These are phyloP conservation scores for Lottia scabra DNA, from an alignment of 2,888 invertebrate genomes.

Conservation along the genomic window DNA sequence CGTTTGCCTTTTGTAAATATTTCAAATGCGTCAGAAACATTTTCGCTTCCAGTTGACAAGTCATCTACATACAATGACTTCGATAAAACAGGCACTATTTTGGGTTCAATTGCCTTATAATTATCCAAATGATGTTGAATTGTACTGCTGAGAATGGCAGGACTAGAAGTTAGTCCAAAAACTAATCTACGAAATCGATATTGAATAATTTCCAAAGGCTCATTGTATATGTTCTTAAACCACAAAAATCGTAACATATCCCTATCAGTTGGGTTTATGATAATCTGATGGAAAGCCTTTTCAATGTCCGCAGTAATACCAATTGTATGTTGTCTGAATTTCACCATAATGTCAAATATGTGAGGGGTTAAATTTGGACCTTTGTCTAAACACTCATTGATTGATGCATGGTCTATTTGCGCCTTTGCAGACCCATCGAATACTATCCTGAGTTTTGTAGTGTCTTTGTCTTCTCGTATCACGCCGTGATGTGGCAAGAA, in stretches of 20 bases:
- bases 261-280: neutral
- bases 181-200: conserved; percentile 1
- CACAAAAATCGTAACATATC: neutral
- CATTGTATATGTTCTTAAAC: neutral
- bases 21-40: no score
- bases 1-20: neutral
- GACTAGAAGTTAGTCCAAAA: conserved; percentile 3
- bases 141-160: neutral
- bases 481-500: conserved; percentile 5
- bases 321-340: neutral
- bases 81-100: neutral
- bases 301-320: conserved; percentile 6
- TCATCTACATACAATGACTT: conserved; percentile 7
- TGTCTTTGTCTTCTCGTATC: neutral
- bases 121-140: neutral
- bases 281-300: conserved; percentile 11
- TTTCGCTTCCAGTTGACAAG: neutral
- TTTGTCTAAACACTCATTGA: conserved; percentile 4
- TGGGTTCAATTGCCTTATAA: neutral
- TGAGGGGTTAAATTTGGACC: conserved; percentile 6
- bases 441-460: conserved; percentile 5
- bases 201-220: neutral
- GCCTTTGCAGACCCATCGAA: conserved; percentile 7
- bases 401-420: neutral
- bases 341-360: neutral